Conservation (phyloP, 2,797 vertebrate genomes). For the Hypotaenidia philippensis region DNA sequence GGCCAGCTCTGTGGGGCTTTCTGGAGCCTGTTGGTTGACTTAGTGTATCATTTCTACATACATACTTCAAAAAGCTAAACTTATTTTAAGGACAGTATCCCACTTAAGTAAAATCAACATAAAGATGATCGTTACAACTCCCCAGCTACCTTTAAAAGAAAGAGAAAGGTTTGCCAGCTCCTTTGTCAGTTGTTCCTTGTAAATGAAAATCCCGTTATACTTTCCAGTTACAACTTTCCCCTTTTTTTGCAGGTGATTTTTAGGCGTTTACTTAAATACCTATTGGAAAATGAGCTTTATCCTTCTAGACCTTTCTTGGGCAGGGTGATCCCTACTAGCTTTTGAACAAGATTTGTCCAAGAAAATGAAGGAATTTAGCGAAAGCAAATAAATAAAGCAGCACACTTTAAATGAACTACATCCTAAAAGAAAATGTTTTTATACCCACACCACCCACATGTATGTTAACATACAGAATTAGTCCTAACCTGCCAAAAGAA, state of each 20-base stretch:
- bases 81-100: background rate
- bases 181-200: background rate
- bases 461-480: slow-evolving; percentile 80
- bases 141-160: background rate
- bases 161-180: background rate
- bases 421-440: slow-evolving; percentile 27
- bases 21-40: background rate
- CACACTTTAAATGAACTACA: slow-evolving; percentile 39
- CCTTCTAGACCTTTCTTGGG: background rate
- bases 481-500: slow-evolving; percentile 81
- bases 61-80: background rate
- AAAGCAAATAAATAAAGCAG: slow-evolving; percentile 36
- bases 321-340: background rate
- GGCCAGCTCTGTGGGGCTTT: background rate
- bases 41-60: background rate
- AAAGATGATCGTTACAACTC: background rate
- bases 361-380: slow-evolving; percentile 50
- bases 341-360: slow-evolving; percentile 18
- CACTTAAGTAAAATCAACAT: background rate
- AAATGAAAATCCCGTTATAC: too few species aligned
- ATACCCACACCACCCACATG: background rate
- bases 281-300: background rate
- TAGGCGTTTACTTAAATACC: background rate
- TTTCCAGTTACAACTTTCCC: background rate
- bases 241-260: background rate